These are phyloP conservation scores for Suncus etruscus DNA, from an alignment of 2,113 vertebrate species.

Conservation along the genomic window DNA sequence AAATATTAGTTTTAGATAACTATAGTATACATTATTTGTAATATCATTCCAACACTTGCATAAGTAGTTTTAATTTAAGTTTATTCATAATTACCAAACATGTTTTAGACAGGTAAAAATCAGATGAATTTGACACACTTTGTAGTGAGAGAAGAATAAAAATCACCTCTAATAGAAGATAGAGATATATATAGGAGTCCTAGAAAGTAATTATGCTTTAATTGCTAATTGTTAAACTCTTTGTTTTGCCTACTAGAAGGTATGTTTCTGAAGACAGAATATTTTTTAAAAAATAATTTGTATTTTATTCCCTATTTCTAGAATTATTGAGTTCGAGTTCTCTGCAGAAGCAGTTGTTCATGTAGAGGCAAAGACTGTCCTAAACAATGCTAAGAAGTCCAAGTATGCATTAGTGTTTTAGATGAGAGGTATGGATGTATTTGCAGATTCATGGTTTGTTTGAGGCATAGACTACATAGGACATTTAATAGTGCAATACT, in stretches of 20 bases:
- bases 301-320: neutral
- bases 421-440: neutral
- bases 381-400: neutral
- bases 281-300: neutral
- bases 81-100: neutral
- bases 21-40: neutral
- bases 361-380: neutral
- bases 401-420: neutral
- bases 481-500: neutral
- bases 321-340: neutral
- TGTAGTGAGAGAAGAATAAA: neutral
- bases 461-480: neutral
- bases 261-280: neutral
- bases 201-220: neutral
- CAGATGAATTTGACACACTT: conserved; percentile 13
- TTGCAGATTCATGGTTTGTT: neutral
- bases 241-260: neutral
- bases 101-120: neutral
- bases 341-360: neutral
- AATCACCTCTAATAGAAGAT: neutral
- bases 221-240: neutral
- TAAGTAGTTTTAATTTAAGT: neutral
- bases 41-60: neutral
- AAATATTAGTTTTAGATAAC: neutral
- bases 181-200: neutral